Base-by-base conservation (phyloP, 1,140 invertebrate species). In the Cyclina sinensis region DNA sequence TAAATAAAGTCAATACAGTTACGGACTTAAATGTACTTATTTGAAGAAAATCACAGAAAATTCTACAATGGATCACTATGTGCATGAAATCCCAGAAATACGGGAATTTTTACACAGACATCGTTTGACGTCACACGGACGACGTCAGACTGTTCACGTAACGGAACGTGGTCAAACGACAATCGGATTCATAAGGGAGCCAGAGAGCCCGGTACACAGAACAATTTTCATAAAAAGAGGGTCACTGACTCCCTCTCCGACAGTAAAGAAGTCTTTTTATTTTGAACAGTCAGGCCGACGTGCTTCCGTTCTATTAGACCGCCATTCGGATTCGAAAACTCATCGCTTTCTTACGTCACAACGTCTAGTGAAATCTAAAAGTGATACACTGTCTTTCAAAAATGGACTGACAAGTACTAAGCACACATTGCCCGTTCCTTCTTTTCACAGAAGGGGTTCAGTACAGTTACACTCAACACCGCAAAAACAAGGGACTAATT, bases 31-130 rank as follows among this genome's bases (percentile, higher is more conserved):
- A 70, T 32, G 27, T 9, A 39, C 32, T 4, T 16, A 37, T 32
- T n/a, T 30, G 32, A 0, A 18, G 35, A 70, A 11, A 65, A 30
- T 35, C 18, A 70, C 21, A 70, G 21, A 70, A 70, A 18, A 16
- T 18, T 7, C 12, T 12, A 54, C 9, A 9, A 78, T 78, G 74
- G 74, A 78, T n/a, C 16, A 46, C 7, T 51, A 14, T 32, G 46
- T 14, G 35, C 46, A 54, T 14, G 74, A 78, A 32, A 35, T 78
- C 1, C 30, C 24, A 0, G 74, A 82, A 65, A 82, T 82, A 18
- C 57, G 68, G 59, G 80, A 82, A 46, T 82, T 82, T 18, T 46
- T 68, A 48, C 30, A 46, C n/a, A 82, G 62, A 27, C 59, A 43
- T 21, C 62, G 68, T 54, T 27, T 21, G 68, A 54, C 68, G 32